Conservation (phyloP, 2,797 vertebrate species). For the Labroides dimidiatus region DNA sequence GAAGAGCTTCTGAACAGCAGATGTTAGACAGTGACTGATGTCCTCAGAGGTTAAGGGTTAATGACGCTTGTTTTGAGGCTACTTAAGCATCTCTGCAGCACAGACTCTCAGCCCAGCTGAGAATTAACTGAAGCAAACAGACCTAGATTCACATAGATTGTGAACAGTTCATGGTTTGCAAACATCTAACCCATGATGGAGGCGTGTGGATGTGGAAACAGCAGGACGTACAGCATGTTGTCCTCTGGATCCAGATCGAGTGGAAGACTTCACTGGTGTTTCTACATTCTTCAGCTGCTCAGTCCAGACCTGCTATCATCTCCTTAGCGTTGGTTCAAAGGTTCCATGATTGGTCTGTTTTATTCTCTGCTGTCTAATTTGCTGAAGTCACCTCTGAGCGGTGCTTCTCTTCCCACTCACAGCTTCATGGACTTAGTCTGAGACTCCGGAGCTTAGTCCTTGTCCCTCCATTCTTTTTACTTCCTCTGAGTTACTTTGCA, state of each 20-base stretch:
- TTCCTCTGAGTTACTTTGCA: slow-evolving; percentile 65
- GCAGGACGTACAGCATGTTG: slow-evolving; percentile 1
- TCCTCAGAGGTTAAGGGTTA: too few relatives aligned
- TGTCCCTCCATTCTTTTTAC: slow-evolving; percentile 28
- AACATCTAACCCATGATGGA: background rate
- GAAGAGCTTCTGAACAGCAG: too few relatives aligned
- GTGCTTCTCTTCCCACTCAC: too few relatives aligned
- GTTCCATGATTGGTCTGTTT: background rate
- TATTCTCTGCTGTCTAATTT: slow-evolving; percentile 3
- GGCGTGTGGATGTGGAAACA: background rate
- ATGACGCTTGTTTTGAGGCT: too few relatives aligned
- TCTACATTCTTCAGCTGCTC: background rate
- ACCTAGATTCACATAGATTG: background rate
- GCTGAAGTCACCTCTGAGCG: background rate
- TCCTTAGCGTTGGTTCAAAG: background rate
- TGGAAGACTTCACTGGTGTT: background rate
- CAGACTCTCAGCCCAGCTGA: background rate
- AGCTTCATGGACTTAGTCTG: background rate
- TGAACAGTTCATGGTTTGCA: background rate
- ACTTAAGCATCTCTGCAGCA: background rate
- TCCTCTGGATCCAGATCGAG: background rate
- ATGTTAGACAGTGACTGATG: too few relatives aligned
- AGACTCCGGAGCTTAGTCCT: slow-evolving; percentile 28
- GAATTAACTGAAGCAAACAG: background rate
- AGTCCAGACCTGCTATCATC: background rate